These are phyloP conservation scores for Tragopan temminckii DNA, from an alignment of 2,797 vertebrate species.

Conservation along the genomic window DNA sequence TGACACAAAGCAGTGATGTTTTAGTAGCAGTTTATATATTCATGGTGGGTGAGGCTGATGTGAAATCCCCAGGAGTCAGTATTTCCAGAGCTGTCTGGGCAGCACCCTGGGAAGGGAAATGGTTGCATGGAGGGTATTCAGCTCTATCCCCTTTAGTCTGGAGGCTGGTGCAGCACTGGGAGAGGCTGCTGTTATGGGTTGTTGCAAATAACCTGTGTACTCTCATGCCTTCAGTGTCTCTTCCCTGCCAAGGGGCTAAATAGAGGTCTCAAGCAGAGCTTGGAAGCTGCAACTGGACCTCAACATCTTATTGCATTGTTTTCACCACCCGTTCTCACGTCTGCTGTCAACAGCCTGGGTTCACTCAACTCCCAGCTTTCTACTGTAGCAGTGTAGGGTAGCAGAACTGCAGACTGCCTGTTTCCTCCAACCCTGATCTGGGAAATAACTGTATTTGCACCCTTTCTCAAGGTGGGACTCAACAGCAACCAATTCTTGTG, in stretches of 20 bases:
- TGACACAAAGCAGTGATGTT: background rate
- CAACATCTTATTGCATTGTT: background rate
- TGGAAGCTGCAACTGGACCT: background rate
- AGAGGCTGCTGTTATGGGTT: background rate
- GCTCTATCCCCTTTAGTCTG: background rate
- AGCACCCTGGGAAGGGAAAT: background rate
- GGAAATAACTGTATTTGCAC: background rate
- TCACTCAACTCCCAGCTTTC: background rate
- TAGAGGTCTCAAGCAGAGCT: background rate
- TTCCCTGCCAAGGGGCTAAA: background rate
- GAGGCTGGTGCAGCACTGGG: background rate
- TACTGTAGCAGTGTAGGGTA: fast-evolving
- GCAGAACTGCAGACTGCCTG: background rate
- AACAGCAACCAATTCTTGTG: background rate
- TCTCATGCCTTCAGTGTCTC: background rate
- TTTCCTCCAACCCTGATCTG: background rate
- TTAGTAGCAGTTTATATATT: background rate
- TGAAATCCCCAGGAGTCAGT: background rate
- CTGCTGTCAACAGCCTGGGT: background rate
- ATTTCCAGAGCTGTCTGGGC: background rate
- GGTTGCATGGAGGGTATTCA: background rate
- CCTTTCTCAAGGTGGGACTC: background rate
- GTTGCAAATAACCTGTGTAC: background rate
- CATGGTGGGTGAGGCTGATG: background rate
- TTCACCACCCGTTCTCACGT: background rate